Evolutionary conservation across 1,140 invertebrate species (phyloP), one percentile per base, ranked within the genome.

Genomic region (Proctacanthus coquilletti): DNA sequence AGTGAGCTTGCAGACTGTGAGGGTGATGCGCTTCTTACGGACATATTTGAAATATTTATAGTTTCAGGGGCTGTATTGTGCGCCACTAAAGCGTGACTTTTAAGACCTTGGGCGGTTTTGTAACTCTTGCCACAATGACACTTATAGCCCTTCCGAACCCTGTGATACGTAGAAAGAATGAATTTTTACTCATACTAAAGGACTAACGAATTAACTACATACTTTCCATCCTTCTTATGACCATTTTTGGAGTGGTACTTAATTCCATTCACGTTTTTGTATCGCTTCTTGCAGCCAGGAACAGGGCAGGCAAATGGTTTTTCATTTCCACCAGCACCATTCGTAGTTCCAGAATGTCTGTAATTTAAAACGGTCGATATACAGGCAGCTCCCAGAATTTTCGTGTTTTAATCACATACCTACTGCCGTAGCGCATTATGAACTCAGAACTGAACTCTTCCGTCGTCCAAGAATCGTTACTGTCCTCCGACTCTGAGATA

Each of bases 261-360:
- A 44, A 85, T 83, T 23, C 83, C 82, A 60, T 86, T 87, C n/a
- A 83, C 72, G 53, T 85, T 87, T 53, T 85, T 85, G 58, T 87
- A 87, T 18, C 80, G 64, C 52, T 86, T 86, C 52, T 80, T 80
- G 61, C 83, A 87, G n/a, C 80, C 81, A 21, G 79, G 77, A 15
- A 85, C 75, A 2, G 80, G 79, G 58, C 82, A 87, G 9, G 73
- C 76, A 60, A 81, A 86, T 1, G 80, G 81, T 49, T 83, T 84
- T 47, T 83, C 78, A 44, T 61, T 63, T 17, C 61, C 57, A 9
- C 66, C 65, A 18, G 62, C 53, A 5, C 56, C 61, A 35, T 65
- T 58, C 34, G 51, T 49, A 33, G 54, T 46, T 38, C 54, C 56
- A 40, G 56, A 60, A 51, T 60, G 56, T 47, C 56, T 60, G 20